A percentile compares a stretch with the other conserved stretches of the same genome.
These are phyloP conservation scores for Gallinago paraguaiae DNA, from an alignment of 2,113 vertebrate genomes.

Conservation along the genomic window DNA sequence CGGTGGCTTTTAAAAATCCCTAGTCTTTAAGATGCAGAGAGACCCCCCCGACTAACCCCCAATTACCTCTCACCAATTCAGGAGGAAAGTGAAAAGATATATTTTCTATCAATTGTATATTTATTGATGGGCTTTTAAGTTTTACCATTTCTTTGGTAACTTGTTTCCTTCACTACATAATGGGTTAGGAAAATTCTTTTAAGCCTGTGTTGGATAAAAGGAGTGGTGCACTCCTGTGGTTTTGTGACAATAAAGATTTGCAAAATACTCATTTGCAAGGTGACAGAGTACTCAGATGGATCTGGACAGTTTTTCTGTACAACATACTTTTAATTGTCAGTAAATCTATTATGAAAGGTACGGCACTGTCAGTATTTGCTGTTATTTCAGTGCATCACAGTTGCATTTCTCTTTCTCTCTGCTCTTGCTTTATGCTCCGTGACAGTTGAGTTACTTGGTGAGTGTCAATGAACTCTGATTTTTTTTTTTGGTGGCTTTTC, in stretches of 20 bases:
- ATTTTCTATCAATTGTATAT: not conserved
- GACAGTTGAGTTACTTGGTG: conserved; percentile 7
- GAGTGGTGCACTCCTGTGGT: not conserved
- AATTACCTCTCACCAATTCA: not conserved
- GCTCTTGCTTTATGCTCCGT: not conserved
- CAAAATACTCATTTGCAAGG: not conserved
- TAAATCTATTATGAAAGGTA: conserved; percentile 45
- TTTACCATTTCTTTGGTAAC: not conserved
- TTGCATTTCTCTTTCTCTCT: not conserved
- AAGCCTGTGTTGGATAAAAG: not conserved
- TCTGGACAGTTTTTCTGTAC: conserved; percentile 1
- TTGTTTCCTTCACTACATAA: not conserved
- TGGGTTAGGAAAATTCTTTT: not conserved
- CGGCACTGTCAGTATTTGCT: conserved; percentile 42
- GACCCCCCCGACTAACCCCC: not conserved
- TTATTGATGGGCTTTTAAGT: not conserved
- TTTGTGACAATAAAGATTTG: not conserved
- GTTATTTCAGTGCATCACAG: not conserved
- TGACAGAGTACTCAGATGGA: not conserved
- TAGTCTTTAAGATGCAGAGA: not conserved
- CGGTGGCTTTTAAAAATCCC: not conserved
- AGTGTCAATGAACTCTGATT: not conserved
- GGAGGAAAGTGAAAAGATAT: not conserved
- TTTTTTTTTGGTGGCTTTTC: not conserved
- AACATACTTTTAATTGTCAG: conserved; percentile 18